Conservation (phyloP, 1,140 invertebrate genomes). For the Araneus ventricosus region DNA sequence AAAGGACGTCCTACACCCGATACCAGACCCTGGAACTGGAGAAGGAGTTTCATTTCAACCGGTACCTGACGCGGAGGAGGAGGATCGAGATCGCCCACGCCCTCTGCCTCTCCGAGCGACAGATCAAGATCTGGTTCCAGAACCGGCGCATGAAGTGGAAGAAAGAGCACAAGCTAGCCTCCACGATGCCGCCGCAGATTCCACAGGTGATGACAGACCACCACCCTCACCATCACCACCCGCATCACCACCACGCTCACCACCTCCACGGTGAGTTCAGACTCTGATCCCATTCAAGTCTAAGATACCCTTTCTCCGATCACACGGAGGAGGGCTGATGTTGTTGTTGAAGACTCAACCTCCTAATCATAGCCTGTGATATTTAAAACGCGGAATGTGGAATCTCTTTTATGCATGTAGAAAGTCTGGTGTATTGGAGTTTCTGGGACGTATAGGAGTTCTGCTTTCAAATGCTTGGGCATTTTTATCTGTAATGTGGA, state of each 20-base stretch:
- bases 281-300: slow-evolving; percentile 34
- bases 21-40: slow-evolving; percentile 87
- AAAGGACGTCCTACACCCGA: slow-evolving; percentile 96
- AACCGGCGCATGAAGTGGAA: slow-evolving; percentile 99
- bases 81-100: slow-evolving; percentile 95
- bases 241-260: slow-evolving; percentile 69
- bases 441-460: no score
- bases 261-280: slow-evolving; percentile 72
- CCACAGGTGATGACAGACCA: slow-evolving; percentile 81
- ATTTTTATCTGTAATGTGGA: no score
- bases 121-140: slow-evolving; percentile 92
- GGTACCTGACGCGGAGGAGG: slow-evolving; percentile 85
- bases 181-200: slow-evolving; percentile 81
- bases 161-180: slow-evolving; percentile 99
- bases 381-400: slow-evolving; percentile 7
- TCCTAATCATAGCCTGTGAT: slow-evolving; percentile 48
- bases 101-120: slow-evolving; percentile 92
- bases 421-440: no score
- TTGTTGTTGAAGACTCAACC: slow-evolving; percentile 6
- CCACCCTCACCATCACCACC: slow-evolving; percentile 70
- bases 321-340: neutral
- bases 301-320: neutral
- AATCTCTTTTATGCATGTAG: neutral
- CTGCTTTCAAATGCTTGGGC: no score
- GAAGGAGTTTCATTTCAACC: slow-evolving; percentile 86